These are phyloP conservation scores for Epistrophella euchroma DNA, from an alignment of 2,888 invertebrate species.

Conservation along the genomic window DNA sequence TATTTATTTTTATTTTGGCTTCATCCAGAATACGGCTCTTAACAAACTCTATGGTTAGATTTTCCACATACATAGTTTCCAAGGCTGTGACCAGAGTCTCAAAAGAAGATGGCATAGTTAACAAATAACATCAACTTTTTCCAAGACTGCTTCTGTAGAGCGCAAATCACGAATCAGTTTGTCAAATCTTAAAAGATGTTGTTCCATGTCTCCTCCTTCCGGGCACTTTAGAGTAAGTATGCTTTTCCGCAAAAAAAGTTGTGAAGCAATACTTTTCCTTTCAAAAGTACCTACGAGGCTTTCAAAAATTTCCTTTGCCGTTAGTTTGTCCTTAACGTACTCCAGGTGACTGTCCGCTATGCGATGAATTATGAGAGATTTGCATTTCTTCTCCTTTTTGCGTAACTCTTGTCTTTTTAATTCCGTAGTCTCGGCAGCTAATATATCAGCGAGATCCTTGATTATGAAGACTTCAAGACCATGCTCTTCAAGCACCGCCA, in stretches of 20 bases:
- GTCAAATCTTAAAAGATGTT: conserved; percentile 1
- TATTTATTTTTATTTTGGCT: background rate
- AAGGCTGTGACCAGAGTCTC: background rate
- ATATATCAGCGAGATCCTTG: background rate
- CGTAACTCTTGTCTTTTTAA: background rate
- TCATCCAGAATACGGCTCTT: conserved; percentile 1
- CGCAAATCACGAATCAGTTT: background rate
- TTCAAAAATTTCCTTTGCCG: background rate
- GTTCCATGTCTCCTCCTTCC: conserved; percentile 3
- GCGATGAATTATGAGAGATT: background rate
- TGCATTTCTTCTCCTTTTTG: background rate
- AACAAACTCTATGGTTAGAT: background rate
- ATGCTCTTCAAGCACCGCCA: background rate
- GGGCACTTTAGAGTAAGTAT: background rate
- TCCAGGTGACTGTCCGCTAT: conserved; percentile 1
- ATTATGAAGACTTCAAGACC: background rate
- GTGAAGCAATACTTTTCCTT: conserved; percentile 9
- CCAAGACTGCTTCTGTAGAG: background rate
- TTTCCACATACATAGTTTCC: conserved; percentile 5
- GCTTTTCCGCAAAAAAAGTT: background rate
- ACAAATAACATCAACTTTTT: conserved; percentile 8
- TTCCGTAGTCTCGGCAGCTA: background rate
- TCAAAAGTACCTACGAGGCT: background rate
- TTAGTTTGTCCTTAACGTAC: background rate
- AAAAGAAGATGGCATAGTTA: conserved; percentile 2